Conservation (phyloP, 2,113 vertebrate genomes). For the Pelobates fuscus region DNA sequence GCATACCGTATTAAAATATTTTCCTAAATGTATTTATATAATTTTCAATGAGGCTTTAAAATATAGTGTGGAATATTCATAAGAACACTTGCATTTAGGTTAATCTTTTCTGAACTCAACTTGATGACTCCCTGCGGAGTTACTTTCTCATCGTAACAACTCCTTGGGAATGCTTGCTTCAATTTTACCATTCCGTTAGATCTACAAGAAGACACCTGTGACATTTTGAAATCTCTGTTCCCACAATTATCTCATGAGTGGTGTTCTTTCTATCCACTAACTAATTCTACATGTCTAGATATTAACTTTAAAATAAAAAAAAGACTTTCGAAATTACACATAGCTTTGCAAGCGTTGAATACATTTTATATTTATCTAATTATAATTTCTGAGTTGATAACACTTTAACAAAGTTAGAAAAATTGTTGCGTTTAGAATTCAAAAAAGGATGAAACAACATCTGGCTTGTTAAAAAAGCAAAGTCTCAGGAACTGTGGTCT, state of each 20-base stretch:
- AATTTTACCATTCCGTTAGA: slow-evolving; percentile 26
- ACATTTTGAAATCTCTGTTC: slow-evolving; percentile 19
- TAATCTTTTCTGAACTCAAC: slow-evolving; percentile 27
- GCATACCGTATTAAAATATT: slow-evolving; percentile 13
- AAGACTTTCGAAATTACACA: slow-evolving; percentile 25
- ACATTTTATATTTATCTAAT: slow-evolving; percentile 29
- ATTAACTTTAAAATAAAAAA: too few relatives aligned
- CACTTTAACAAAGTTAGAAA: slow-evolving; percentile 22
- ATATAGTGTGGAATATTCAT: slow-evolving; percentile 40
- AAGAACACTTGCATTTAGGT: slow-evolving; percentile 38
- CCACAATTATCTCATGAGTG: slow-evolving; percentile 16
- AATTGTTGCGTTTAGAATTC: slow-evolving; percentile 16
- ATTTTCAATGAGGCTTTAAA: slow-evolving; percentile 20
- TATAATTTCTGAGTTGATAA: not conserved
- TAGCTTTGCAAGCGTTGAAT: slow-evolving; percentile 33
- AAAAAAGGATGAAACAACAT: slow-evolving; percentile 22
- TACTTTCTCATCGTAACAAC: slow-evolving; percentile 7
- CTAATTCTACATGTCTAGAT: not conserved
- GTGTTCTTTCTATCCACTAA: not conserved
- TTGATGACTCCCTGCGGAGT: slow-evolving; percentile 25
- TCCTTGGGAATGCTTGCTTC: slow-evolving; percentile 26
- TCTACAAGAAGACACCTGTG: slow-evolving; percentile 32
- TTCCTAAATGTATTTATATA: slow-evolving; percentile 16
- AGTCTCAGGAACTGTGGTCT: not conserved
- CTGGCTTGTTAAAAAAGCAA: slow-evolving; percentile 15